Conservation (phyloP, 1,140 invertebrate genomes). For the Laupala kohalensis region DNA sequence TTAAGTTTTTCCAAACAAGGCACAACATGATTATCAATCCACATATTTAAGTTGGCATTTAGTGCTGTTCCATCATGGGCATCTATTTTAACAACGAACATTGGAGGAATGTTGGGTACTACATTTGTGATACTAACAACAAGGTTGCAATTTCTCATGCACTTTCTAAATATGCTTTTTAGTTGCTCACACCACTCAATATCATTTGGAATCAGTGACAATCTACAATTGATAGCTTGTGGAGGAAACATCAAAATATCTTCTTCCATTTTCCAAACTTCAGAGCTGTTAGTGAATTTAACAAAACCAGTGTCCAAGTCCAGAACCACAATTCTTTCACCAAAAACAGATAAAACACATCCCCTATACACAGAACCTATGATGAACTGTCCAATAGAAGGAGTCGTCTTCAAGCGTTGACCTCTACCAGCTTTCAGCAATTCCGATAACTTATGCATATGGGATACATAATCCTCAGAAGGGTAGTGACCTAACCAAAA, state of each 20-base stretch:
- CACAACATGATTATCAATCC: background rate
- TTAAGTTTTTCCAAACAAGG: background rate
- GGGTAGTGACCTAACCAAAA: background rate
- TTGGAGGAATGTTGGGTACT: background rate
- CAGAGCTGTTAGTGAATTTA: background rate
- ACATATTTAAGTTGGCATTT: background rate
- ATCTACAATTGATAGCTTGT: background rate
- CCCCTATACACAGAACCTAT: background rate
- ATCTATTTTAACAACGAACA: background rate
- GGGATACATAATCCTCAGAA: background rate
- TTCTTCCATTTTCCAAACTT: background rate
- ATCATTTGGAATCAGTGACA: background rate
- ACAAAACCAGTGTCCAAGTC: background rate
- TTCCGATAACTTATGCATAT: background rate
- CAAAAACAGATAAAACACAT: background rate
- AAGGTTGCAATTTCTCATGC: background rate
- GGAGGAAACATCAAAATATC: background rate
- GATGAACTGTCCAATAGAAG: background rate
- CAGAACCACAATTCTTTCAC: background rate
- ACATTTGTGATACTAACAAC: background rate
- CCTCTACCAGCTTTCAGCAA: background rate
- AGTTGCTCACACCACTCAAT: background rate
- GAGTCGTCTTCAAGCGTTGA: background rate
- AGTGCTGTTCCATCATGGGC: background rate
- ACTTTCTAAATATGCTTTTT: background rate